phyloP scores from a whole-genome alignment of 1,140 invertebrate genomes.

The Mylabris phalerata region DNA sequence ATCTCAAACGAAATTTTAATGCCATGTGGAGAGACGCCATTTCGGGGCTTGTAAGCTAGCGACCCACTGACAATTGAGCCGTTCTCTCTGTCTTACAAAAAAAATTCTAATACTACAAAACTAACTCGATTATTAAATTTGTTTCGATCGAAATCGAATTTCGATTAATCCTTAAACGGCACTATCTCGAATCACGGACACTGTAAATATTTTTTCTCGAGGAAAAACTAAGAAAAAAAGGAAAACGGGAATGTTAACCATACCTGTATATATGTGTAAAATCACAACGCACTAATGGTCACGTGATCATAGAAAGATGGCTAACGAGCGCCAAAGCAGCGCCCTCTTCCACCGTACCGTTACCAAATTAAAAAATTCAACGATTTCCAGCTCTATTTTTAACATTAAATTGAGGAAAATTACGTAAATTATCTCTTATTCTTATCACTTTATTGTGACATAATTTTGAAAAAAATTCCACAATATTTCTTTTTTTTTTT shows the following conservation, averaged over 20 bases:
- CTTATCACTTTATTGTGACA: too few relatives aligned
- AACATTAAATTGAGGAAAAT: too few relatives aligned
- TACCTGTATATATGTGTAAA: constrained; percentile 25
- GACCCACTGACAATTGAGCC: neutral
- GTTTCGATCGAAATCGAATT: neutral
- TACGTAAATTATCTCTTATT: too few relatives aligned
- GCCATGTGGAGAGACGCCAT: constrained; percentile 44
- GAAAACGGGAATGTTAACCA: constrained; percentile 20
- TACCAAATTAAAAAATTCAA: neutral
- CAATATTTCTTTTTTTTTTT: too few relatives aligned
- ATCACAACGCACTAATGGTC: constrained; percentile 26
- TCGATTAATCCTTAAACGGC: too few relatives aligned
- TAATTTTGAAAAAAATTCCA: too few relatives aligned
- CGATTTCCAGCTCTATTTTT: neutral
- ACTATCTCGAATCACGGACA: too few relatives aligned
- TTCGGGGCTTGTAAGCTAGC: constrained; percentile 36
- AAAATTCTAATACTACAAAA: neutral
- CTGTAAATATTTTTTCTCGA: too few relatives aligned
- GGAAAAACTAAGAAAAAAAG: neutral
- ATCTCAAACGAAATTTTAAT: constrained; percentile 2
- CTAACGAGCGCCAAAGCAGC: constrained; percentile 3
- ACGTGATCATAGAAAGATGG: constrained; percentile 19
- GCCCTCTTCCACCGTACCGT: neutral
- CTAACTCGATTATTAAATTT: neutral
- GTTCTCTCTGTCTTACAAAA: neutral